Percentiles rank a stretch among this genome's conserved stretches.
phyloP scores from a whole-genome alignment of 2,888 invertebrate genomes.

The Helleia helle region DNA sequence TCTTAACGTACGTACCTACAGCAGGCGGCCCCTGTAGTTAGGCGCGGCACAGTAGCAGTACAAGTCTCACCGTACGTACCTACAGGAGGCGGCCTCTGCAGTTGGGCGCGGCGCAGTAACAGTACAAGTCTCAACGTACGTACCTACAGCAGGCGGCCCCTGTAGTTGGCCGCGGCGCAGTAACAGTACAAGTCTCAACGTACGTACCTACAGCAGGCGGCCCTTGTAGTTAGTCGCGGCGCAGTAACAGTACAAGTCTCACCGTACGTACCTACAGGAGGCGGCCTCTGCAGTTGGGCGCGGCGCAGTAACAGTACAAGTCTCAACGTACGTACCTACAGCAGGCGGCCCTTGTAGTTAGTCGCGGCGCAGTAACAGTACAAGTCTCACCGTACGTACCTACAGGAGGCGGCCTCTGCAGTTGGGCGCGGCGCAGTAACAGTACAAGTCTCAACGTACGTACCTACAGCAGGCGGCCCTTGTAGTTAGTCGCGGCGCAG shows the following conservation, averaged over 20 bases:
- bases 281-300: too few relatives aligned
- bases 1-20: conserved; percentile 65
- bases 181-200: conserved; percentile 88
- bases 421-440: conserved; percentile 90
- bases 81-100: too few relatives aligned
- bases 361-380: conserved; percentile 92
- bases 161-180: conserved; percentile 90
- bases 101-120: too few relatives aligned
- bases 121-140: too few relatives aligned
- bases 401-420: conserved; percentile 91
- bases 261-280: too few relatives aligned
- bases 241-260: conserved; percentile 95
- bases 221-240: conserved; percentile 91
- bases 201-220: conserved; percentile 77
- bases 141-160: conserved; percentile 85
- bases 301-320: too few relatives aligned
- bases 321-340: conserved; percentile 65
- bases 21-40: conserved; percentile 89
- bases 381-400: neutral
- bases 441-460: too few relatives aligned
- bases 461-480: too few relatives aligned
- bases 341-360: conserved; percentile 89
- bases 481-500: too few relatives aligned
- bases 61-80: too few relatives aligned
- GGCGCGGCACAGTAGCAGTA: conserved; percentile 92